Conservation (phyloP, 2,888 invertebrate genomes). For the Epinotia nisella region DNA sequence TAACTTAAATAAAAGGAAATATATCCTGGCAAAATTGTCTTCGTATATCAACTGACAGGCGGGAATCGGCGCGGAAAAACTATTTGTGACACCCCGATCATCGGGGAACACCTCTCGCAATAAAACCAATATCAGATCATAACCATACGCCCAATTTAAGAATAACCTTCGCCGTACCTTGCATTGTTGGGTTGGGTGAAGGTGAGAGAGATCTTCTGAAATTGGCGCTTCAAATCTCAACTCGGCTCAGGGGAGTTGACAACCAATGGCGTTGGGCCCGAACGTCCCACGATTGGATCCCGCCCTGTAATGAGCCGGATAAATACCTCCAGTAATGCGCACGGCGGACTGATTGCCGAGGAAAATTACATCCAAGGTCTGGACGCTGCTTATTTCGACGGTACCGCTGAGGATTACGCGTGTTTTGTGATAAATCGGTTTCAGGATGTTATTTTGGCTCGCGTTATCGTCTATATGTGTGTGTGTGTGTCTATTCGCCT, state of each 20-base stretch:
- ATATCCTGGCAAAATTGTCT: constrained; percentile 41
- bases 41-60: constrained; percentile 51
- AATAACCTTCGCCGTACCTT: constrained; percentile 39
- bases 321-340: constrained; percentile 71
- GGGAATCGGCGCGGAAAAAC: constrained; percentile 69
- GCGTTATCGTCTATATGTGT: constrained; percentile 17
- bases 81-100: constrained; percentile 73
- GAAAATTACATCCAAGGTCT: constrained; percentile 62
- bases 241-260: constrained; percentile 66
- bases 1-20: constrained; percentile 44
- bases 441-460: constrained; percentile 39
- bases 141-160: constrained; percentile 50
- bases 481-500: too few relatives aligned
- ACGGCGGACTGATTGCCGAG: constrained; percentile 64
- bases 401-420: constrained; percentile 39
- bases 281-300: constrained; percentile 69
- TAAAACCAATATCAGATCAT: constrained; percentile 75
- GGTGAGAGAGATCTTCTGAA: constrained; percentile 49
- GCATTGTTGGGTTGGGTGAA: not conserved
- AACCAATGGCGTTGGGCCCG: constrained; percentile 66
- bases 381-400: constrained; percentile 58
- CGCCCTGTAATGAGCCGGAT: constrained; percentile 71
- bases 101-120: constrained; percentile 63
- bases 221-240: constrained; percentile 61
- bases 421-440: constrained; percentile 36